Conservation (phyloP, 2,113 vertebrate species). For the Lutjanus erythropterus region DNA sequence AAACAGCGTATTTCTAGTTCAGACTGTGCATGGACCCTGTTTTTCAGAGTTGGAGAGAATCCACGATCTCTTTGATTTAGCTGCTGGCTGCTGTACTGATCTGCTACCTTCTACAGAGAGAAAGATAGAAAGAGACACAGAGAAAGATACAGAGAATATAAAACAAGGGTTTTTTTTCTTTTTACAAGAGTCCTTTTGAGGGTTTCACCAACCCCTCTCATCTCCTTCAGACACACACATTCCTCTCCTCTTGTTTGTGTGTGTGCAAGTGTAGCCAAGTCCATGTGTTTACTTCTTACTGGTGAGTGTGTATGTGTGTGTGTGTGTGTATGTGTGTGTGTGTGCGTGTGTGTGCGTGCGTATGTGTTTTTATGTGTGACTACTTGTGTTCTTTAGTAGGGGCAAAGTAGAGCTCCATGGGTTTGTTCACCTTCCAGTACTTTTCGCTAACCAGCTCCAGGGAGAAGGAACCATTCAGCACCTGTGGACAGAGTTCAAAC, state of each 20-base stretch:
- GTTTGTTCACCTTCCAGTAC: conserved; percentile 99
- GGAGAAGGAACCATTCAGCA: conserved; percentile 98
- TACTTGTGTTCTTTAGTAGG: conserved; percentile 99
- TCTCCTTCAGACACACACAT: conserved; percentile 56
- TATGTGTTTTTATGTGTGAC: conserved; percentile 21
- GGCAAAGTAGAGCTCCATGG: conserved; percentile 99
- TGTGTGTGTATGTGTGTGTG: background rate
- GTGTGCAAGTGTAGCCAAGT: conserved; percentile 50
- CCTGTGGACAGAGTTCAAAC: conserved; percentile 79
- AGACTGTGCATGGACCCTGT: conserved; percentile 17
- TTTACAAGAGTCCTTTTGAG: conserved; percentile 71
- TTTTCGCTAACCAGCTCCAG: conserved; percentile 99
- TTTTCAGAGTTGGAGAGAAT: conserved; percentile 12
- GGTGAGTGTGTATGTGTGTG: background rate
- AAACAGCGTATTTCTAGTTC: background rate
- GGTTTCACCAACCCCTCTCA: conserved; percentile 18
- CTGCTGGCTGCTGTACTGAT: conserved; percentile 51
- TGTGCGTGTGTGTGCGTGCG: background rate
- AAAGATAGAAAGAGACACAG: conserved; percentile 57
- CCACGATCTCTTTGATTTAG: background rate
- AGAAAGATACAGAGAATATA: conserved; percentile 67
- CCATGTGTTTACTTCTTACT: conserved; percentile 47
- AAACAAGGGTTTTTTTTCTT: conserved; percentile 63
- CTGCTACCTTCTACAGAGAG: conserved; percentile 73
- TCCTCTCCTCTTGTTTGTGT: conserved; percentile 33